These are phyloP conservation scores for Willisornis vidua DNA, from an alignment of 2,113 vertebrate genomes.

Conservation along the genomic window DNA sequence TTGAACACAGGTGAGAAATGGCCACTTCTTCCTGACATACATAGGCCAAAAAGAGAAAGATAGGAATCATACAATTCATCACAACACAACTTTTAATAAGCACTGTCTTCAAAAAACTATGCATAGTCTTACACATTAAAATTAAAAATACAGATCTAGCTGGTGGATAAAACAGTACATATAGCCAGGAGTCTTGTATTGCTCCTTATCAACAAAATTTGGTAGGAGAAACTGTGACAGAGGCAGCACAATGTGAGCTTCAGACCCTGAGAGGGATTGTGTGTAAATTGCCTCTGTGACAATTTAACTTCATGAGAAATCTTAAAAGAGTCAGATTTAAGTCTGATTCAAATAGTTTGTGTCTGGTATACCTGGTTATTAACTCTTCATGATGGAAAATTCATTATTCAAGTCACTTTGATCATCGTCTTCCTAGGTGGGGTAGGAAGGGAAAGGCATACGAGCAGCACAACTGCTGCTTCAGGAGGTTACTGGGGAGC, in stretches of 20 bases:
- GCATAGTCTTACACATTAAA: not conserved
- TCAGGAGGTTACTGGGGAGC: not conserved
- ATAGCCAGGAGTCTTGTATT: not conserved
- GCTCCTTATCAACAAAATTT: not conserved
- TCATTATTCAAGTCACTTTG: not conserved
- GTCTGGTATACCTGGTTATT: not conserved
- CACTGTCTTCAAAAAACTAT: not conserved
- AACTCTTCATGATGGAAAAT: not conserved
- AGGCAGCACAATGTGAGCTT: not conserved
- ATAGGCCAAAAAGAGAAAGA: not conserved
- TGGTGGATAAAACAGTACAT: not conserved
- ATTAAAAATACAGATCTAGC: not conserved
- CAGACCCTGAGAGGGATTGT: not conserved
- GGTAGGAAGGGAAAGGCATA: not conserved
- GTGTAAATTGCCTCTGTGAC: not conserved
- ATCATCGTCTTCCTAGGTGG: not conserved
- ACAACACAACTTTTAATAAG: not conserved
- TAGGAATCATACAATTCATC: not conserved
- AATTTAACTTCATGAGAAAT: not conserved
- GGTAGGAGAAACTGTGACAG: rapidly evolving
- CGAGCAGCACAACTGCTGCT: not conserved
- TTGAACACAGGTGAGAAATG: not conserved
- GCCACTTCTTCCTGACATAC: not conserved
- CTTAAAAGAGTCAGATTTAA: not conserved
- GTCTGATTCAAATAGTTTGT: not conserved